phyloP scores from a whole-genome alignment of 2,888 invertebrate species.

The Epicampocera succincta region DNA sequence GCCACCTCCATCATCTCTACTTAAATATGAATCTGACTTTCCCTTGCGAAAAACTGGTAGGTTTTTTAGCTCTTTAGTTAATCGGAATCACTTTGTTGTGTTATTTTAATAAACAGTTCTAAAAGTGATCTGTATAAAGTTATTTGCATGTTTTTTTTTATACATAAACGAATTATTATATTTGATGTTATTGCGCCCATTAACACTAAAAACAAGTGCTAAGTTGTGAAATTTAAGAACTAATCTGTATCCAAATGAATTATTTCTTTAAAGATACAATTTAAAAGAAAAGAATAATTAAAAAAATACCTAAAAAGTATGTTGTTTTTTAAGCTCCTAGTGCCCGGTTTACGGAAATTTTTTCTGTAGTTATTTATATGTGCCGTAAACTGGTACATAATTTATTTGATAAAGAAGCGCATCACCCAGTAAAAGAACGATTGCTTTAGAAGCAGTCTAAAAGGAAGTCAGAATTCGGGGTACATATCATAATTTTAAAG shows the following conservation, averaged over 20 bases:
- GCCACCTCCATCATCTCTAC: slow-evolving; percentile 83
- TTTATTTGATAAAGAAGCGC: too few relatives aligned
- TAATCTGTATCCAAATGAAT: slow-evolving; percentile 42
- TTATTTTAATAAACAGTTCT: slow-evolving; percentile 17
- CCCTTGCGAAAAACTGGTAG: slow-evolving; percentile 97
- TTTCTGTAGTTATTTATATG: too few relatives aligned
- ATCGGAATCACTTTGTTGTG: neutral
- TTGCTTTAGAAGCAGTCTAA: too few relatives aligned
- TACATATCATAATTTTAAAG: too few relatives aligned
- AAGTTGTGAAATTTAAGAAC: slow-evolving; percentile 52
- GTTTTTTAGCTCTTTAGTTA: slow-evolving; percentile 70
- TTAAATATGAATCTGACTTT: slow-evolving; percentile 87
- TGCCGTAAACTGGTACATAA: too few relatives aligned
- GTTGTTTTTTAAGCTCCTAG: neutral
- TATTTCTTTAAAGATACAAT: neutral
- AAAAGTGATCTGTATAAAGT: slow-evolving; percentile 14
- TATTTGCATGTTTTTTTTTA: slow-evolving; percentile 53
- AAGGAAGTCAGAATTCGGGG: too few relatives aligned
- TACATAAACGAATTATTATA: slow-evolving; percentile 19
- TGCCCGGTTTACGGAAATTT: too few relatives aligned
- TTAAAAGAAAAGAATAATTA: neutral
- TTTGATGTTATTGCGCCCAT: slow-evolving; percentile 63
- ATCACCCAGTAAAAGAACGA: too few relatives aligned
- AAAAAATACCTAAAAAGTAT: neutral
- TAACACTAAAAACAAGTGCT: slow-evolving; percentile 60